Evolutionary conservation across 2,797 vertebrate genomes (phyloP), one percentile per base, ranked within the genome.

Genomic region (Psittacula derbiana): DNA sequence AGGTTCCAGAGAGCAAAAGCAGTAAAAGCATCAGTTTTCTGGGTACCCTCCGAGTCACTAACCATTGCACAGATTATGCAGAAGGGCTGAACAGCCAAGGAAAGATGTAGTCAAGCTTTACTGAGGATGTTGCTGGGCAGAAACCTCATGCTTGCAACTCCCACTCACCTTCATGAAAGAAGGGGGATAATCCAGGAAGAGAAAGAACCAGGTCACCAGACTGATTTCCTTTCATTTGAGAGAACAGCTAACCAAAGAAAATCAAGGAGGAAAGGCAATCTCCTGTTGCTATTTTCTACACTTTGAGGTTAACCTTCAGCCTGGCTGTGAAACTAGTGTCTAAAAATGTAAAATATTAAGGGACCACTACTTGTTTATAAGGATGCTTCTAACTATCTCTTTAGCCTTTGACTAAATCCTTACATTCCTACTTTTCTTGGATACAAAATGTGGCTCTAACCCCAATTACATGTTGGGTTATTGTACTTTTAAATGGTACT

Each of bases 121-220:
- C 19, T 4, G 46, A 60, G 27, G 52, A 12, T 8, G 2, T 3
- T 65, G 10, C 16, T 69, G 33, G 33, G 47, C 21, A 61, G 11
- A 49, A 86, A 74, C 11, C 13, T 73, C 2, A 1, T 20, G 21
- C 36, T 30, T 16, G 43, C 85, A 92, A n/a, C 2, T 23, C 5
- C 5, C 6, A 4, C 18, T 72, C 27, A 31, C 9, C 44, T 33
- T 21, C 19, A 5, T 2, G 25, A 41, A 75, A 33, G 18, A 76
- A 2, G 9, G 18, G 24, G 33, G 25, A 40, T 10, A 84, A 82
- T 13, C 43, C 40, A 70, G 19, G 25, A 7, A 72, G n/a, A 72
- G 31, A 20, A 3, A 33, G 19, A 80, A 5, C 4, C 8, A 40
- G 27, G 13, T 6, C 58, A 12, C 13, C 2, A 0, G 16, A 20